Percentiles rank a stretch among this genome's conserved stretches.
Evolutionary conservation across 2,797 vertebrate species (phyloP).

Genomic region (Molossus molossus): DNA sequence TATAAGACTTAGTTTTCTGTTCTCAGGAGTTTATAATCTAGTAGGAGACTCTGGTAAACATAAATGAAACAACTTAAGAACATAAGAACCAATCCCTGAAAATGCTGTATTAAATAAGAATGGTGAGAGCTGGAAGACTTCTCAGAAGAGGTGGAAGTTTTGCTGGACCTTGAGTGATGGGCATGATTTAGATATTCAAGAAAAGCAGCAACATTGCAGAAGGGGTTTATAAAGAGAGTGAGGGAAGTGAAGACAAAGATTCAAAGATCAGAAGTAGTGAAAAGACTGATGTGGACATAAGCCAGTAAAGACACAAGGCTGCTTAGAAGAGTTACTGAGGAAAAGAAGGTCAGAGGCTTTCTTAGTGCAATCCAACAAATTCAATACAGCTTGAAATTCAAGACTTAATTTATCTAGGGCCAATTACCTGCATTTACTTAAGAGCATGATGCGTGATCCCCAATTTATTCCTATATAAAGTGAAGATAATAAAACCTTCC

Average conservation of each 20-base stretch:
- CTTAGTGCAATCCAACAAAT: neutral
- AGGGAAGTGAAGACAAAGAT: neutral
- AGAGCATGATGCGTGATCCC: neutral
- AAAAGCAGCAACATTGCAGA: neutral
- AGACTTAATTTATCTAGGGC: slow-evolving; percentile 3
- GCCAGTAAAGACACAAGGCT: neutral
- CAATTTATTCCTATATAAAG: slow-evolving; percentile 36
- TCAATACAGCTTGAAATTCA: slow-evolving; percentile 1
- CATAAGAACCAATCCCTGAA: neutral
- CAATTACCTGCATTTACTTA: slow-evolving; percentile 12
- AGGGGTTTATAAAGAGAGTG: neutral
- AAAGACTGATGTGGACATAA: neutral
- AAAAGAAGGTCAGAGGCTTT: neutral
- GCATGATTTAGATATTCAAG: neutral
- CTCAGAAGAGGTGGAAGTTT: neutral
- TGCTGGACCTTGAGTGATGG: neutral
- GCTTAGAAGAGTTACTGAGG: neutral
- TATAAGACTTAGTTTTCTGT: slow-evolving; percentile 8
- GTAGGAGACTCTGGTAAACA: neutral
- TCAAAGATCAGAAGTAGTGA: neutral
- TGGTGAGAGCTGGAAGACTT: neutral
- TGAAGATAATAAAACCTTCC: neutral
- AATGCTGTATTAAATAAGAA: neutral
- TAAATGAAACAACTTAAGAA: neutral
- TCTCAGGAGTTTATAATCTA: slow-evolving; percentile 7